Conservation (phyloP, 92 coral and sea anemone genomes). For the Parazoanthus atlanticus region DNA sequence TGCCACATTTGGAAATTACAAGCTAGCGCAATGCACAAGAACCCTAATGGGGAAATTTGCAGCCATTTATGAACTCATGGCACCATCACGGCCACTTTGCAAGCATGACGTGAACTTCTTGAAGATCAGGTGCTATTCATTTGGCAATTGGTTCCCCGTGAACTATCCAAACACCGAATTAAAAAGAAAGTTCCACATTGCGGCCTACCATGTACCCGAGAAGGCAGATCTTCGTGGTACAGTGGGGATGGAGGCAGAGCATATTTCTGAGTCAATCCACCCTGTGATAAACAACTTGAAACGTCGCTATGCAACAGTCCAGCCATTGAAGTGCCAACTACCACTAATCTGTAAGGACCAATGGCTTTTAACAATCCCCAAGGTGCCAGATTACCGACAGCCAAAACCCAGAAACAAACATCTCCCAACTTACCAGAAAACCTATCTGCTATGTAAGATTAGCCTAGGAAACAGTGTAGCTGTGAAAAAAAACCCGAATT, state of each 20-base stretch:
- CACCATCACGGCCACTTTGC: background rate
- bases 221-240: background rate
- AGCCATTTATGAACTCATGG: background rate
- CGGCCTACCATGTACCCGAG: background rate
- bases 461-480: too few relatives aligned
- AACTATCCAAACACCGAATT: background rate
- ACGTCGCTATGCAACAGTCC: background rate
- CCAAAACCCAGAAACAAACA: background rate
- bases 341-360: background rate
- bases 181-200: background rate
- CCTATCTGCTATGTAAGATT: too few relatives aligned
- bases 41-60: background rate
- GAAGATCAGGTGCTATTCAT: background rate
- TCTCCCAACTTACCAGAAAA: too few relatives aligned
- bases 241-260: constrained; percentile 7
- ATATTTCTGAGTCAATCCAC: background rate
- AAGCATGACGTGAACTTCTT: background rate
- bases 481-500: too few relatives aligned
- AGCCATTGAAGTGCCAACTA: background rate
- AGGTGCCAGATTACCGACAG: background rate
- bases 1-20: background rate
- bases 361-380: background rate
- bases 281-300: background rate
- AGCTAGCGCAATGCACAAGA: background rate
- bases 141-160: background rate